Percentiles rank a stretch among this genome's conserved stretches.
Evolutionary conservation across 2,113 vertebrate species (phyloP).

Genomic region (Eubucco bourcierii): DNA sequence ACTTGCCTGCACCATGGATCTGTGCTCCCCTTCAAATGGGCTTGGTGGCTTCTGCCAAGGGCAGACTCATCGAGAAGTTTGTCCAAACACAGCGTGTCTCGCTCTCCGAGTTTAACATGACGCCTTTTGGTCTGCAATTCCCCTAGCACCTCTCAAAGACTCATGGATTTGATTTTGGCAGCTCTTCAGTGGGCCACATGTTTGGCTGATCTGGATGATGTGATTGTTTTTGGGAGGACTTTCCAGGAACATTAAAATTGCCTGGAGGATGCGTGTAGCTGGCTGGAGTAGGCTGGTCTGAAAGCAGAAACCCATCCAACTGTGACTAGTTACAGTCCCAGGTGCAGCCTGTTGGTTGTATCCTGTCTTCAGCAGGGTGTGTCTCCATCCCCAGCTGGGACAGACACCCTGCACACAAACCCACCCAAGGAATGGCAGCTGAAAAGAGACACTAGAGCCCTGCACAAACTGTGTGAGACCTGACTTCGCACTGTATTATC

Average conservation of each 20-base stretch:
- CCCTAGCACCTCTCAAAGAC: conserved; percentile 66
- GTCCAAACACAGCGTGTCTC: conserved; percentile 62
- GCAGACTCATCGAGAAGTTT: conserved; percentile 51
- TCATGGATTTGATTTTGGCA: conserved; percentile 70
- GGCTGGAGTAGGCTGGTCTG: conserved; percentile 65
- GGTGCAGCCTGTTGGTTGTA: background rate
- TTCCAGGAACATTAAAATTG: conserved; percentile 75
- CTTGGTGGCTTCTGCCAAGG: conserved; percentile 30
- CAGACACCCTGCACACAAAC: conserved; percentile 4
- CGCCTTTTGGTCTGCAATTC: conserved; percentile 69
- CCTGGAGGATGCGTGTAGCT: conserved; percentile 65
- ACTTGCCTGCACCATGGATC: background rate
- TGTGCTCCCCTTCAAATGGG: background rate
- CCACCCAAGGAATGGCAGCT: background rate
- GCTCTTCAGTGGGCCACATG: conserved; percentile 66
- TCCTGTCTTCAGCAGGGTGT: conserved; percentile 20
- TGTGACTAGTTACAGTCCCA: conserved; percentile 45
- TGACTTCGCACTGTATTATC: background rate
- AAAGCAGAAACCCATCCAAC: conserved; percentile 57
- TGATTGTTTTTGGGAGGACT: conserved; percentile 73
- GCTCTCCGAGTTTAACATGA: conserved; percentile 35
- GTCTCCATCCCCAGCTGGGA: conserved; percentile 30
- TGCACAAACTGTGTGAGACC: background rate
- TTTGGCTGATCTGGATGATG: conserved; percentile 72
- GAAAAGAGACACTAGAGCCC: background rate